A percentile compares a stretch with the other conserved stretches of the same genome.
These are phyloP conservation scores for Colossoma macropomum DNA, from an alignment of 2,113 vertebrate species.

Conservation along the genomic window DNA sequence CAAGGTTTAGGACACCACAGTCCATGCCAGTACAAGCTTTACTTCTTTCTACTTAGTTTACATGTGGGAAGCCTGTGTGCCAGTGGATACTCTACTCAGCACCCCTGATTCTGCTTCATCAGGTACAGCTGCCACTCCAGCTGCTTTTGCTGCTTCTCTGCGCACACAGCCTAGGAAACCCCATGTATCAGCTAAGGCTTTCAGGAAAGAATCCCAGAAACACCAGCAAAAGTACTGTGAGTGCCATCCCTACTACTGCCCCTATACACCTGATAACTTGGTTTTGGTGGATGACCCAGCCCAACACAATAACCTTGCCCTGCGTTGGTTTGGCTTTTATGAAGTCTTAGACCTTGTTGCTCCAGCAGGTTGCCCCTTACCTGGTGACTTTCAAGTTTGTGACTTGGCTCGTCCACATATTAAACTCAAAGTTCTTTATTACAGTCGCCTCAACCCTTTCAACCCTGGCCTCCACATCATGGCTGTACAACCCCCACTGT, in stretches of 20 bases:
- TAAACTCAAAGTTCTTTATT: too few species aligned
- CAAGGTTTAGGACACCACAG: constrained; percentile 22
- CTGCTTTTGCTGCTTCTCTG: constrained; percentile 12
- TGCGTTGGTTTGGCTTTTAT: not conserved
- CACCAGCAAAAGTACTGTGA: constrained; percentile 23
- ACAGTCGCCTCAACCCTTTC: too few species aligned
- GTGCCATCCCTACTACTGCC: not conserved
- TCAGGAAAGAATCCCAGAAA: constrained; percentile 1
- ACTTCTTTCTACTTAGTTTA: constrained; percentile 34
- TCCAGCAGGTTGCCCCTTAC: not conserved
- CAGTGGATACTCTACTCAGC: not conserved
- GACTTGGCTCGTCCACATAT: too few species aligned
- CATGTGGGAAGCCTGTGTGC: not conserved
- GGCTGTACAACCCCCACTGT: too few species aligned
- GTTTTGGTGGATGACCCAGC: constrained; percentile 20
- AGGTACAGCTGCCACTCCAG: not conserved
- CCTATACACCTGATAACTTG: constrained; percentile 5
- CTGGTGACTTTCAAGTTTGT: constrained; percentile 6
- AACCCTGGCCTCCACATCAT: too few species aligned
- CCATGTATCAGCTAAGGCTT: not conserved
- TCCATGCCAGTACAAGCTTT: constrained; percentile 19
- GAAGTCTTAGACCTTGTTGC: not conserved
- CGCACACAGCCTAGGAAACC: not conserved
- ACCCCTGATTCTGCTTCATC: not conserved
- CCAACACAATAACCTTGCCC: constrained; percentile 10